Evolutionary conservation across 2,797 vertebrate genomes (phyloP).

Genomic region (Ceryle rudis): DNA sequence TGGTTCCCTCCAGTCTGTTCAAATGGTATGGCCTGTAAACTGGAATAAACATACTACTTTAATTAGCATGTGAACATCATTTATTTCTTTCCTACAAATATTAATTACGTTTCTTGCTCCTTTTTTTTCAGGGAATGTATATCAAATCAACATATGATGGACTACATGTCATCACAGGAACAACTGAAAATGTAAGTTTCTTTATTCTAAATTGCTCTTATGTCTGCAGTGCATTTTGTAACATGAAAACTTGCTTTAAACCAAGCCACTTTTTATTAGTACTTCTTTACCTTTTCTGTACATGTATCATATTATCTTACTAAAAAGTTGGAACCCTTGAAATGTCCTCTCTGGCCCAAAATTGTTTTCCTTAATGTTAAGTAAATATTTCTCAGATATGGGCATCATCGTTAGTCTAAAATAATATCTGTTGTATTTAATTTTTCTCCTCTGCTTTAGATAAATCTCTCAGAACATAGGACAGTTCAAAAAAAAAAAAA

Average conservation of each 20-base stretch:
- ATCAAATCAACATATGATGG: slow-evolving; percentile 93
- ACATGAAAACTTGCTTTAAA: neutral
- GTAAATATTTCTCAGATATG: neutral
- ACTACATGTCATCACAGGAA: slow-evolving; percentile 90
- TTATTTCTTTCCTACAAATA: neutral
- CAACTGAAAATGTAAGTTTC: slow-evolving; percentile 89
- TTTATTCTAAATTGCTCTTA: neutral
- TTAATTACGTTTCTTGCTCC: neutral
- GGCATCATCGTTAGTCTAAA: neutral
- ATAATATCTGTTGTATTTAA: neutral
- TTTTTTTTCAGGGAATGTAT: slow-evolving; percentile 86
- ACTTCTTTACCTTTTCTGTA: neutral
- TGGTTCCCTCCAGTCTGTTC: neutral
- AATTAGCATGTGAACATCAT: neutral
- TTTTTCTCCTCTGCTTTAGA: neutral
- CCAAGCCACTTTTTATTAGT: neutral
- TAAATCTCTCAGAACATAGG: neutral
- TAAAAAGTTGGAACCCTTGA: neutral
- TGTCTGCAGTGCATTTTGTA: neutral
- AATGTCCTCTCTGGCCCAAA: neutral
- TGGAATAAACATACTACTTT: neutral
- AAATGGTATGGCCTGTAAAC: neutral
- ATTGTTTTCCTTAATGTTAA: neutral
- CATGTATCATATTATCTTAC: neutral
- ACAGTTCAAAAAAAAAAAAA: neutral